Evolutionary conservation across 92 coral and sea anemone species (phyloP).

Genomic region (Epizoanthus fatuus): DNA sequence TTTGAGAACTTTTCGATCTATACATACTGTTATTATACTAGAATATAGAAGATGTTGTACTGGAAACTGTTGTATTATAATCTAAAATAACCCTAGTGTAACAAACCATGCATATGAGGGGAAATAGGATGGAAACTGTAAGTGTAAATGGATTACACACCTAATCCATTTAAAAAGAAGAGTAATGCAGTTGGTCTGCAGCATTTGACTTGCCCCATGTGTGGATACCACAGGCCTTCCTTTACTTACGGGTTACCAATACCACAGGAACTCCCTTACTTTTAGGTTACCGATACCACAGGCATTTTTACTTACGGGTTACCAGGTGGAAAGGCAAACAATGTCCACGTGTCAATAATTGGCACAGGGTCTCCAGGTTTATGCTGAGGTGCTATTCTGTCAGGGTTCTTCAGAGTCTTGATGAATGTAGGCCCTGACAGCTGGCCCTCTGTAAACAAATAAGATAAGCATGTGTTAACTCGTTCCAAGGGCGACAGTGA

Average conservation of each 20-base stretch:
- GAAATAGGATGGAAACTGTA: too few relatives aligned
- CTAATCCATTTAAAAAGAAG: too few relatives aligned
- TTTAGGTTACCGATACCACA: neutral
- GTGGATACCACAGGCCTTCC: neutral
- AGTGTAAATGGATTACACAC: too few relatives aligned
- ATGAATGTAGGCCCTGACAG: constrained; percentile 66
- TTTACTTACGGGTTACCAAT: neutral
- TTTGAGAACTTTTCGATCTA: too few relatives aligned
- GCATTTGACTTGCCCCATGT: neutral
- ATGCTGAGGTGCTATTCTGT: constrained; percentile 81
- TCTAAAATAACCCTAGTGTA: too few relatives aligned
- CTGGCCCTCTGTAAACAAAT: constrained; percentile 12
- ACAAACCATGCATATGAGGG: too few relatives aligned
- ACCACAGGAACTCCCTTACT: neutral
- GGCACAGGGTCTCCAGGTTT: constrained; percentile 90
- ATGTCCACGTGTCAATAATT: constrained; percentile 93
- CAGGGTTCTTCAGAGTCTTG: constrained; percentile 93
- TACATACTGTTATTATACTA: too few relatives aligned
- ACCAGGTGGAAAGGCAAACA: constrained; percentile 95
- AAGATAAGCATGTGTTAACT: neutral
- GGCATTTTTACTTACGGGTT: constrained; percentile 89
- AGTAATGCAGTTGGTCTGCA: too few relatives aligned
- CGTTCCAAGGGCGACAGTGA: too few relatives aligned
- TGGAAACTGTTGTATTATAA: too few relatives aligned
- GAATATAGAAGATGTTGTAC: too few relatives aligned